These are phyloP conservation scores for Myotis lucifugus DNA, from an alignment of 2,113 vertebrate species.

Conservation along the genomic window DNA sequence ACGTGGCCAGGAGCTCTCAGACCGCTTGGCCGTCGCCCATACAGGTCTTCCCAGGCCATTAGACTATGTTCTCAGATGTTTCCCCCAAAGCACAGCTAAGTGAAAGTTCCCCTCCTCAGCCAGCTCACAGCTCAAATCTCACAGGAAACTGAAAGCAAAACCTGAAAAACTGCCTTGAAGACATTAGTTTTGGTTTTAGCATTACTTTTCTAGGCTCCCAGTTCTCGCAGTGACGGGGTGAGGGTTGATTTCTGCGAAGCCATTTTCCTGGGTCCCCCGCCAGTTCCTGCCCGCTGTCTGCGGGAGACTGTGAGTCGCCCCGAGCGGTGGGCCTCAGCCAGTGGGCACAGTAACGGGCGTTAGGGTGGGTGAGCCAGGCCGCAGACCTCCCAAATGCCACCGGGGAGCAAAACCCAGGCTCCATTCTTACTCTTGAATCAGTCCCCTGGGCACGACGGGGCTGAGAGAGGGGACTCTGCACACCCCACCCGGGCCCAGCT, in stretches of 20 bases:
- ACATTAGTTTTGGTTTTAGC: background rate
- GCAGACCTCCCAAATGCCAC: too few species aligned
- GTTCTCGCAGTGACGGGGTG: background rate
- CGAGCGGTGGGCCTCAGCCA: background rate
- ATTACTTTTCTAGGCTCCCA: background rate
- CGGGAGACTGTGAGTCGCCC: background rate
- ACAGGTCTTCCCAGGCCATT: background rate
- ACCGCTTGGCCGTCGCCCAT: background rate
- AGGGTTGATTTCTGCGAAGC: background rate
- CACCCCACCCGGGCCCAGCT: rapidly evolving
- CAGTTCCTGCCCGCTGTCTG: background rate
- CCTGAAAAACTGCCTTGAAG: background rate
- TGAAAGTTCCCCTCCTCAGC: background rate
- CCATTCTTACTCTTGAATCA: background rate
- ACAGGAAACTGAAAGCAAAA: background rate
- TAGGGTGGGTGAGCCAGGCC: rapidly evolving
- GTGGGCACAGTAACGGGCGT: too few species aligned
- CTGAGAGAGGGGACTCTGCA: background rate
- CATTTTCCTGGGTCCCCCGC: background rate
- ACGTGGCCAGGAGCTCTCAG: background rate
- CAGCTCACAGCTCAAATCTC: background rate
- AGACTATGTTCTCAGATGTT: background rate
- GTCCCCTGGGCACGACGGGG: background rate
- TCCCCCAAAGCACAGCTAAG: background rate
- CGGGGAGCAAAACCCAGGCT: background rate